phyloP scores from a whole-genome alignment of 2,113 vertebrate species.

The Lipophrys pholis region DNA sequence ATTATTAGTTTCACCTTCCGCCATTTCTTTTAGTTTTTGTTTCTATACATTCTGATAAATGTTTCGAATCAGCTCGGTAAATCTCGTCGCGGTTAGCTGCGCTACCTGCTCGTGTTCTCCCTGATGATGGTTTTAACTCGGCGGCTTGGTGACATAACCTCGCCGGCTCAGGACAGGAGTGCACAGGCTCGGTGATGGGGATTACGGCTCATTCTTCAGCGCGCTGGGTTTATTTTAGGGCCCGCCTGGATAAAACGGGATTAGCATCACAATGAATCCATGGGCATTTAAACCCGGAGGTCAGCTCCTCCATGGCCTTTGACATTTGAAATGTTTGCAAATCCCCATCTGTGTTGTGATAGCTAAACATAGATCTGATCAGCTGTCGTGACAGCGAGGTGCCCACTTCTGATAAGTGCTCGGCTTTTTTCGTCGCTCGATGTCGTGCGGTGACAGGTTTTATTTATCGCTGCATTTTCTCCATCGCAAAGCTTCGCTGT shows the following conservation, averaged over 20 bases:
- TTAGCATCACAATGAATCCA: slow-evolving; percentile 80
- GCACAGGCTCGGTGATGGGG: slow-evolving; percentile 46
- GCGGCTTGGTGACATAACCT: slow-evolving; percentile 67
- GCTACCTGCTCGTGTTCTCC: slow-evolving; percentile 26
- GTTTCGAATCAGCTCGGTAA: slow-evolving; percentile 33
- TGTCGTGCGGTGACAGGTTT: slow-evolving; percentile 10
- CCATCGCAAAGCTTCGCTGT: neutral
- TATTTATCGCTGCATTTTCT: slow-evolving; percentile 9
- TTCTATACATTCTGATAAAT: neutral
- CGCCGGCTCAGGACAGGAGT: slow-evolving; percentile 42
- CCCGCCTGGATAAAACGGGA: slow-evolving; percentile 74
- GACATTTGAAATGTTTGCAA: slow-evolving; percentile 73
- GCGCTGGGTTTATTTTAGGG: slow-evolving; percentile 79
- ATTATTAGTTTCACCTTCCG: neutral
- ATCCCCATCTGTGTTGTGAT: slow-evolving; percentile 76
- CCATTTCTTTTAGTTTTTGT: neutral
- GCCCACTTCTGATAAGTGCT: slow-evolving; percentile 56
- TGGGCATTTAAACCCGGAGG: slow-evolving; percentile 48
- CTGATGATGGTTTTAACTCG: slow-evolving; percentile 52
- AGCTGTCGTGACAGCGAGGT: slow-evolving; percentile 67
- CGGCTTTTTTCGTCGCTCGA: neutral
- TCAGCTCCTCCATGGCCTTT: slow-evolving; percentile 60
- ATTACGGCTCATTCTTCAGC: slow-evolving; percentile 77
- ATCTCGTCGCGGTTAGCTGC: slow-evolving; percentile 17
- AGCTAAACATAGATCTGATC: slow-evolving; percentile 74